Conservation (phyloP, 1,140 invertebrate species). For the Tetragnatha versicolor region DNA sequence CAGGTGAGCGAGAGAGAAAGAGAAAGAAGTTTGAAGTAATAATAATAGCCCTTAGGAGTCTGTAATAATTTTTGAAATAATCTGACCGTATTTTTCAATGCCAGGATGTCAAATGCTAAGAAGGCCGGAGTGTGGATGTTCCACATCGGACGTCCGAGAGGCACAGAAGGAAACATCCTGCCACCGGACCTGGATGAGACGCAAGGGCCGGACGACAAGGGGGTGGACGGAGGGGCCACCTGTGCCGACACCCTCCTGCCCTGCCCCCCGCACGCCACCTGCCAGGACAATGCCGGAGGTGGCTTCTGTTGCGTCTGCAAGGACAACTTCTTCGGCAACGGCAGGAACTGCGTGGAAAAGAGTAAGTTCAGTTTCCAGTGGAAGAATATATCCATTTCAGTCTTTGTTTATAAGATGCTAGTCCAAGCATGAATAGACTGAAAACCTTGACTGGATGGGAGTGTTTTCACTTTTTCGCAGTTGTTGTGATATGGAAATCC, state of each 20-base stretch:
- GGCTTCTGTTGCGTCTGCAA: slow-evolving; percentile 91
- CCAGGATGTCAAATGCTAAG: slow-evolving; percentile 82
- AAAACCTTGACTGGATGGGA: too few species aligned
- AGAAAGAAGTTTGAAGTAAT: background rate
- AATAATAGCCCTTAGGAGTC: background rate
- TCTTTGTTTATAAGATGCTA: too few species aligned
- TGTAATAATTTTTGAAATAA: background rate
- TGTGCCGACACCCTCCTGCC: slow-evolving; percentile 55
- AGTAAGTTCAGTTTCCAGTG: slow-evolving; percentile 72
- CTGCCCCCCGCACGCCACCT: slow-evolving; percentile 69
- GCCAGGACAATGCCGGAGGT: slow-evolving; percentile 75
- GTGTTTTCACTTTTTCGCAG: too few species aligned
- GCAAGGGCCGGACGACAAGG: background rate
- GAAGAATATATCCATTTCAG: too few species aligned
- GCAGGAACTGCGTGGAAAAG: slow-evolving; percentile 82
- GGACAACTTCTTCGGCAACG: slow-evolving; percentile 86
- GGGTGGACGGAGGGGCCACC: slow-evolving; percentile 1
- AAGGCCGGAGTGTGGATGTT: slow-evolving; percentile 85
- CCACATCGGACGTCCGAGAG: slow-evolving; percentile 74
- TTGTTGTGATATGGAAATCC: too few species aligned
- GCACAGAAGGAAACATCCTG: slow-evolving; percentile 70
- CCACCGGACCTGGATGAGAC: slow-evolving; percentile 69
- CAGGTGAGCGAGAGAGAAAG: slow-evolving; percentile 67
- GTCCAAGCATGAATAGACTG: too few species aligned
- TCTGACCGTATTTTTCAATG: background rate